A percentile compares a stretch with the other conserved stretches of the same genome.
These are phyloP conservation scores for Drosophila sechellia DNA, from an alignment of 1,140 invertebrate genomes.

Conservation along the genomic window DNA sequence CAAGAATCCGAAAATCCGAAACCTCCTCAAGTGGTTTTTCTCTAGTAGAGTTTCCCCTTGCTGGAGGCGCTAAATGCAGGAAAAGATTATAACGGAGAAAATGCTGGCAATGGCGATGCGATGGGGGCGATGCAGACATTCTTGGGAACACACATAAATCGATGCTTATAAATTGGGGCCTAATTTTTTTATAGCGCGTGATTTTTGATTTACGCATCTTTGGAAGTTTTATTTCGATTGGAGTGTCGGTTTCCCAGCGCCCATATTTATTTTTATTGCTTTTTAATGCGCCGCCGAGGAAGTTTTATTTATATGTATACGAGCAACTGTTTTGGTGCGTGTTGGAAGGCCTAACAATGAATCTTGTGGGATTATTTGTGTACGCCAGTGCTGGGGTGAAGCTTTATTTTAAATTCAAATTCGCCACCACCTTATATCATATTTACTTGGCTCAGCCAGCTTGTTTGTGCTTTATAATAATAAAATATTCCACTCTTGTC, in stretches of 20 bases:
- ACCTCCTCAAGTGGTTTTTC: slow-evolving; percentile 58
- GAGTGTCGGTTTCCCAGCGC: slow-evolving; percentile 64
- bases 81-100: slow-evolving; percentile 63
- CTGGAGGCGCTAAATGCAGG: slow-evolving; percentile 75
- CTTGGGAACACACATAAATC: slow-evolving; percentile 45
- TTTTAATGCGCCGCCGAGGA: slow-evolving; percentile 79
- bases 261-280: slow-evolving; percentile 82
- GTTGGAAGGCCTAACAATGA: slow-evolving; percentile 69
- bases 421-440: slow-evolving; percentile 72
- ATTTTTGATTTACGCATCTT: slow-evolving; percentile 80
- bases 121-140: slow-evolving; percentile 25
- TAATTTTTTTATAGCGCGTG: slow-evolving; percentile 70
- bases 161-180: slow-evolving; percentile 67
- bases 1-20: slow-evolving; percentile 48
- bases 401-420: slow-evolving; percentile 81
- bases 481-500: slow-evolving; percentile 81
- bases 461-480: slow-evolving; percentile 65
- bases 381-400: slow-evolving; percentile 50
- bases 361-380: slow-evolving; percentile 77
- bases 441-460: slow-evolving; percentile 61
- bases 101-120: slow-evolving; percentile 29
- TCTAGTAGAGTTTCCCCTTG: slow-evolving; percentile 9
- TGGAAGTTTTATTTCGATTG: slow-evolving; percentile 77
- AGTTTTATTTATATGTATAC: slow-evolving; percentile 67
- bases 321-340: slow-evolving; percentile 64